Evolutionary conservation across 2,797 vertebrate genomes (phyloP).

Genomic region (Pyrocephalus nanus): DNA sequence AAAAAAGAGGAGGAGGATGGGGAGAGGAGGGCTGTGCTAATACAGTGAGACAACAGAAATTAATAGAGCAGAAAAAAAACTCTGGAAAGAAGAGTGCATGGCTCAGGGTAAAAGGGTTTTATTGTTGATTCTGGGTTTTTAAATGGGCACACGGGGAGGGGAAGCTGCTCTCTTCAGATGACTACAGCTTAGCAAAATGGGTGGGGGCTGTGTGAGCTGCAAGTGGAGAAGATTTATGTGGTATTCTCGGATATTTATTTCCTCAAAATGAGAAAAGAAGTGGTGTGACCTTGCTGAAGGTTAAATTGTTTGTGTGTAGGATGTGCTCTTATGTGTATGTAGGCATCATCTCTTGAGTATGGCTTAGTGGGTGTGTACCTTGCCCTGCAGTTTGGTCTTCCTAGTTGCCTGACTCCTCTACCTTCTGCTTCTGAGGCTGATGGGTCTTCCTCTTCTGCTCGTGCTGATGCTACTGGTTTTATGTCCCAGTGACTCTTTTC

Average conservation of each 20-base stretch:
- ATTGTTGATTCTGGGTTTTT: background rate
- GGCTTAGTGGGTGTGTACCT: background rate
- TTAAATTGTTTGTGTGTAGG: background rate
- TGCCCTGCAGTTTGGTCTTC: background rate
- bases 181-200: background rate
- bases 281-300: background rate
- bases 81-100: conserved; percentile 28
- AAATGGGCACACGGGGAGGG: background rate
- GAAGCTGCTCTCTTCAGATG: background rate
- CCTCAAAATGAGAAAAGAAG: background rate
- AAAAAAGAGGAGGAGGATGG: background rate
- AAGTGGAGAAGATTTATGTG: background rate
- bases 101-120: conserved; percentile 40
- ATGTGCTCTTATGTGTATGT: background rate
- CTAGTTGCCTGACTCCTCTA: background rate
- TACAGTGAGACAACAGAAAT: conserved; percentile 52
- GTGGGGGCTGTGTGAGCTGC: background rate
- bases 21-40: background rate
- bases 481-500: background rate
- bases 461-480: background rate
- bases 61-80: conserved; percentile 60
- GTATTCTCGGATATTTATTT: background rate
- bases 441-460: background rate
- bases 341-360: background rate
- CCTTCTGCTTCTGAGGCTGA: background rate